Conservation (phyloP, 2,113 vertebrate species). For the Dissostichus mawsoni region DNA sequence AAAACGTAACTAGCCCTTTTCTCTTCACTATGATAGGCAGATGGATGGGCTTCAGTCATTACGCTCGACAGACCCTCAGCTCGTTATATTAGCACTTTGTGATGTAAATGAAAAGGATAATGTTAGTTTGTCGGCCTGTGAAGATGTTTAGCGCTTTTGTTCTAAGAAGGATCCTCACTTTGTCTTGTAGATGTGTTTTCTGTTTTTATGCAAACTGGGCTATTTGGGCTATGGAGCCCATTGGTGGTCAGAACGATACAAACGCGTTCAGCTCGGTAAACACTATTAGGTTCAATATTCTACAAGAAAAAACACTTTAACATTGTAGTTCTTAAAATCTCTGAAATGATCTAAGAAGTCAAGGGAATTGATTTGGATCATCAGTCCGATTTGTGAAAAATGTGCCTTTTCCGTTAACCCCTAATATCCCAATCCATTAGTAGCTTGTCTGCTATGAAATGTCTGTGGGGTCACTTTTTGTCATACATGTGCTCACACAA, state of each 20-base stretch:
- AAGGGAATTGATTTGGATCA: no score
- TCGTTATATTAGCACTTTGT: conserved; percentile 44
- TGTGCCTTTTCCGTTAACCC: background rate
- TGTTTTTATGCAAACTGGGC: background rate
- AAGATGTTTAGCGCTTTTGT: conserved; percentile 57
- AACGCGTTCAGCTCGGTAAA: background rate
- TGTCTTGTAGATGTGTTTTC: conserved; percentile 51
- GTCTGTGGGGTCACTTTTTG: background rate
- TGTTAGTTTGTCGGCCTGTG: conserved; percentile 41
- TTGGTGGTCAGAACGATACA: background rate
- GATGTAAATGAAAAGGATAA: conserved; percentile 63
- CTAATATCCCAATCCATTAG: no score
- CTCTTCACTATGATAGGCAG: background rate
- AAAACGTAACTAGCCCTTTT: background rate
- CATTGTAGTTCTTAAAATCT: background rate
- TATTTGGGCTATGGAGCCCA: background rate
- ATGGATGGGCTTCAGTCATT: background rate
- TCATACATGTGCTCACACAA: background rate
- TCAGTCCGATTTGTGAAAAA: background rate
- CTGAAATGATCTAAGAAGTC: background rate
- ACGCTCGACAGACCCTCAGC: conserved; percentile 12
- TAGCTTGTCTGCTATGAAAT: background rate
- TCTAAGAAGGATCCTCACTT: conserved; percentile 28
- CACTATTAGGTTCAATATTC: background rate
- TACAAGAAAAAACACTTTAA: background rate